Base-by-base conservation (phyloP, 2,888 invertebrate species). In the Leucoptera coffeella region DNA sequence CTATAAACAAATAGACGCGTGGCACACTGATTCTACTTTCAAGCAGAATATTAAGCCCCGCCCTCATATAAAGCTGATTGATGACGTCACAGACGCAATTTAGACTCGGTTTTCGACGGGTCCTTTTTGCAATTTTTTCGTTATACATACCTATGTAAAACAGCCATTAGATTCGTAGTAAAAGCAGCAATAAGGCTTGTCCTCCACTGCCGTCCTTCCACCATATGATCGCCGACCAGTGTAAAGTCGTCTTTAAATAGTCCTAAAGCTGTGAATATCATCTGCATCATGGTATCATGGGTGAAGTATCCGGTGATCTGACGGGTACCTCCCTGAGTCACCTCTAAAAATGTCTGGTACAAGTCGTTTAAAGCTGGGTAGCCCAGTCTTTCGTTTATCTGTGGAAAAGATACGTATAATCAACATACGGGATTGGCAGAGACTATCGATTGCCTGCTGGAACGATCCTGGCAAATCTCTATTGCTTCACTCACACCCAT, bases 131-230 rank as follows among this genome's bases (percentile, higher is more conserved):
- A n/a, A n/a, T n/a, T n/a, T n/a, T n/a, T n/a, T n/a, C n/a, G n/a
- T n/a, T n/a, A n/a, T n/a, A n/a, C n/a, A 17, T 17, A 84, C 78
- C 77, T 74, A 44, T 84, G 83, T 38, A 88, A 74, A n/a, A 85
- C 77, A 15, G 82, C 84, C 12, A 79, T 76, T 8, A 89, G 43
- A 47, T 89, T 89, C 1, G 75, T 65, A 1, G 82, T 77, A 43
- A 87, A 86, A 0, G 86, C 77, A 25, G 75, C 74, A 19, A 85
- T 65, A 3, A 57, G 42, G 7, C 86, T 85, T 0, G 79, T 78
- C 34, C 73, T 73, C 82, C 85, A 89, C 24, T 75, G 51, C 26
- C 88, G 69, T 25, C 58, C 52, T 0, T 47, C 38, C 22, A 69
- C 49, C 38, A 73, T 82, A 36, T 74, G 75, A 3, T 61, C 55